A percentile compares a stretch with the other conserved stretches of the same genome.
These are phyloP conservation scores for Lottia gigantea DNA, from an alignment of 2,888 invertebrate species.

Conservation along the genomic window DNA sequence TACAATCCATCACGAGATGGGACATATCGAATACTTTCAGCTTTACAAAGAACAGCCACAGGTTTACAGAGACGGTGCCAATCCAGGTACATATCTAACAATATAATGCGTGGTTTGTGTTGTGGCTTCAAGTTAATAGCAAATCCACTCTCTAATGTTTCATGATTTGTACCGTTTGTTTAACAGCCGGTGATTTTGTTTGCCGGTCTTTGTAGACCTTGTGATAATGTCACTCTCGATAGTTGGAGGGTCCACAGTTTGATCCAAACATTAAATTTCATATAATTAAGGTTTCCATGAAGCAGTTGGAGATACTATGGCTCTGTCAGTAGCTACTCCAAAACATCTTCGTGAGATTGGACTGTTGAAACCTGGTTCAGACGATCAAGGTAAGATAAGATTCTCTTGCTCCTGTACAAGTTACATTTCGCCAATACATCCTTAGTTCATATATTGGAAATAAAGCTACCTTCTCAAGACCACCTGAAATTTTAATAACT, in stretches of 20 bases:
- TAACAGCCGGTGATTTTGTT: too few relatives aligned
- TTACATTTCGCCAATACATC: not conserved
- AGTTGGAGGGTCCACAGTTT: too few relatives aligned
- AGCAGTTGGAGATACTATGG: conserved; percentile 65
- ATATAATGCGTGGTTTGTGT: too few relatives aligned
- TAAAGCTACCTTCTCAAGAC: too few relatives aligned
- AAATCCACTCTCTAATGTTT: too few relatives aligned
- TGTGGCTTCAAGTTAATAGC: too few relatives aligned
- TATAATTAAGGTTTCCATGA: conserved; percentile 63
- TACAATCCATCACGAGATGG: conserved; percentile 66
- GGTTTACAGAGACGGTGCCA: conserved; percentile 80
- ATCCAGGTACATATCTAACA: conserved; percentile 75
- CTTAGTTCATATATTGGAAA: not conserved
- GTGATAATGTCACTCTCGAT: not conserved
- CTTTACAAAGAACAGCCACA: conserved; percentile 63
- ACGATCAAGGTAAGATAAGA: conserved; percentile 34
- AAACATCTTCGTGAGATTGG: conserved; percentile 51
- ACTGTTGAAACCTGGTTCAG: conserved; percentile 28
- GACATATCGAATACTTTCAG: conserved; percentile 63
- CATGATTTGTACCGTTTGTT: too few relatives aligned
- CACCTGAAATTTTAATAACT: too few relatives aligned
- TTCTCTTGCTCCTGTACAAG: not conserved
- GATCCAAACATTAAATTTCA: not conserved
- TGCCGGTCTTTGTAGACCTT: too few relatives aligned
- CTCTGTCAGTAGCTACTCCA: conserved; percentile 60